phyloP scores from a whole-genome alignment of 2,888 invertebrate genomes.

The Drosophila nr. perissopoda region DNA sequence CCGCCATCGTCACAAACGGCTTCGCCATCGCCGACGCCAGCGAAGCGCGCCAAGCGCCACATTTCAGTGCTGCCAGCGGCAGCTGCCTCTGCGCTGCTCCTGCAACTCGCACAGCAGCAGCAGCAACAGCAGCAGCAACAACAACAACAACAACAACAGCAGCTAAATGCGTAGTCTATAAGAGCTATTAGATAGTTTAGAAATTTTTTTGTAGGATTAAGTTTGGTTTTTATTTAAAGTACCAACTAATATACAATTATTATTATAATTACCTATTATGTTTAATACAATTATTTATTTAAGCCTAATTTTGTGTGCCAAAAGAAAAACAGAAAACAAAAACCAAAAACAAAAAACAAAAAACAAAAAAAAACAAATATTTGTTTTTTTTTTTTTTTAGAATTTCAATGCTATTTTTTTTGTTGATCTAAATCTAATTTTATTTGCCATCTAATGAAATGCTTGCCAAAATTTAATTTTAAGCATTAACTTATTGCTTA shows the following conservation, averaged over 20 bases:
- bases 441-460: constrained; percentile 66
- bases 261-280: constrained; percentile 15
- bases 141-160: background rate
- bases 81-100: constrained; percentile 55
- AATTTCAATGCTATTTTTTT: constrained; percentile 4
- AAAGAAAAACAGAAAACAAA: constrained; percentile 17
- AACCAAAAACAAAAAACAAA: background rate
- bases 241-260: constrained; percentile 22
- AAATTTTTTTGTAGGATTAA: constrained; percentile 27
- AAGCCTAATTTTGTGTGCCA: constrained; percentile 69
- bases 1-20: constrained; percentile 36
- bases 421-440: constrained; percentile 37
- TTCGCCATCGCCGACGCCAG: constrained; percentile 33
- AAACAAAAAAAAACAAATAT: constrained; percentile 17
- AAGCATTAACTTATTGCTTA: constrained; percentile 53
- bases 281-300: constrained; percentile 60
- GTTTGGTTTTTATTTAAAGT: constrained; percentile 2
- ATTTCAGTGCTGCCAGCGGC: constrained; percentile 53
- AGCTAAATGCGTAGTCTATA: constrained; percentile 27
- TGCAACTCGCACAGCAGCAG: constrained; percentile 46
- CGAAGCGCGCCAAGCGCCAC: constrained; percentile 61
- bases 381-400: constrained; percentile 5
- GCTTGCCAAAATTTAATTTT: constrained; percentile 71
- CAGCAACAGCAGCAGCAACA: constrained; percentile 16
- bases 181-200: constrained; percentile 52